These are phyloP conservation scores for Schlechtendalia chinensis DNA, from an alignment of 1,140 invertebrate genomes.

Conservation along the genomic window DNA sequence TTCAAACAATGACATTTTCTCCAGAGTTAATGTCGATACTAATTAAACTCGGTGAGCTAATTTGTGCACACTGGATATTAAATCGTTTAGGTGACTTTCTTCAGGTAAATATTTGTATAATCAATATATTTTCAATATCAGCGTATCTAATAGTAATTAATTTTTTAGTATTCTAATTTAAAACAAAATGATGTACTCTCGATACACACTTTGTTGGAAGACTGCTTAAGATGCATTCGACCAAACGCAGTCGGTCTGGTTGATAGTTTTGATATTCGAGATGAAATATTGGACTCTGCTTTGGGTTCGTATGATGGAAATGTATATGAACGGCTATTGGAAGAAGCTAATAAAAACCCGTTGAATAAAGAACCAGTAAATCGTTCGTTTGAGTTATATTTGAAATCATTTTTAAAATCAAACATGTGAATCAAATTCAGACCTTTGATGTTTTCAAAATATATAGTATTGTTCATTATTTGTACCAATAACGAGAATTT, in stretches of 20 bases:
- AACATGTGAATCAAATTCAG: slow-evolving; percentile 61
- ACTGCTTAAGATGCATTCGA: slow-evolving; percentile 68
- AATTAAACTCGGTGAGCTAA: slow-evolving; percentile 71
- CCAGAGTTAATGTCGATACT: slow-evolving; percentile 65
- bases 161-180: slow-evolving; percentile 66
- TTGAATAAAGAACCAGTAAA: slow-evolving; percentile 81
- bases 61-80: slow-evolving; percentile 72
- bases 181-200: slow-evolving; percentile 63
- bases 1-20: slow-evolving; percentile 60
- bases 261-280: slow-evolving; percentile 85
- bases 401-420: slow-evolving; percentile 75
- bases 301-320: slow-evolving; percentile 87
- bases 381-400: slow-evolving; percentile 69
- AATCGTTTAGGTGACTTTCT: slow-evolving; percentile 74
- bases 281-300: slow-evolving; percentile 77
- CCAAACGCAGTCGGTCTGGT: slow-evolving; percentile 88
- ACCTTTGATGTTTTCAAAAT: no score
- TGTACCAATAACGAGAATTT: no score
- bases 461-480: no score
- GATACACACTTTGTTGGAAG: slow-evolving; percentile 69
- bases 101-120: slow-evolving; percentile 61
- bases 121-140: slow-evolving; percentile 37
- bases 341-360: slow-evolving; percentile 80
- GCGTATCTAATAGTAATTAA: no score
- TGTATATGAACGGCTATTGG: slow-evolving; percentile 84